Conservation (phyloP, 37 sponge, comb jelly and placozoan species). For the Tethya wilhelma region DNA sequence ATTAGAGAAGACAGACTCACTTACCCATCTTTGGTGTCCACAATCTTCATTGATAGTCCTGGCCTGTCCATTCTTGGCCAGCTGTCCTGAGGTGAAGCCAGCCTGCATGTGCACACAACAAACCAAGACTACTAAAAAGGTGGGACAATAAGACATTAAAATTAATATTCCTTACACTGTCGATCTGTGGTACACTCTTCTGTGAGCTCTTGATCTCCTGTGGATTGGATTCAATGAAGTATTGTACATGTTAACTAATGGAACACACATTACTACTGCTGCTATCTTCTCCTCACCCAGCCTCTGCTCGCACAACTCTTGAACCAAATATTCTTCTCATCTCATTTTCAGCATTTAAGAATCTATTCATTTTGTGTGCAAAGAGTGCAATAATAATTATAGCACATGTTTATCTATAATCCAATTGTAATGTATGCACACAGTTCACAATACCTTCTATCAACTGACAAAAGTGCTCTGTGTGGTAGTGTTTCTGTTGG, state of each 20-base stretch:
- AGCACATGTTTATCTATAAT: not conserved
- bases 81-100: constrained; percentile 72
- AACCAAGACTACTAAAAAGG: no score
- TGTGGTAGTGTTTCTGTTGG: not conserved
- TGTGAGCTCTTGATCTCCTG: constrained; percentile 41
- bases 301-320: constrained; percentile 71
- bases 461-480: constrained; percentile 51
- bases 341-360: constrained; percentile 89
- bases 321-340: constrained; percentile 95
- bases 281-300: constrained; percentile 4
- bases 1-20: not conserved
- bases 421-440: not conserved
- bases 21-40: constrained; percentile 68
- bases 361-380: constrained; percentile 11
- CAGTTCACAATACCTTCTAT: constrained; percentile 56
- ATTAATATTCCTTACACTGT: no score
- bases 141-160: no score
- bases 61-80: constrained; percentile 85
- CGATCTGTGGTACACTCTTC: constrained; percentile 39
- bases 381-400: not conserved
- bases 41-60: constrained; percentile 81
- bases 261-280: not conserved
- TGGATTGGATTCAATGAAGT: no score
- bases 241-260: not conserved
- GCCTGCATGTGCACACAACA: no score